Base-by-base conservation (phyloP, 2,113 vertebrate genomes). In the Atlantisia rogersi region DNA sequence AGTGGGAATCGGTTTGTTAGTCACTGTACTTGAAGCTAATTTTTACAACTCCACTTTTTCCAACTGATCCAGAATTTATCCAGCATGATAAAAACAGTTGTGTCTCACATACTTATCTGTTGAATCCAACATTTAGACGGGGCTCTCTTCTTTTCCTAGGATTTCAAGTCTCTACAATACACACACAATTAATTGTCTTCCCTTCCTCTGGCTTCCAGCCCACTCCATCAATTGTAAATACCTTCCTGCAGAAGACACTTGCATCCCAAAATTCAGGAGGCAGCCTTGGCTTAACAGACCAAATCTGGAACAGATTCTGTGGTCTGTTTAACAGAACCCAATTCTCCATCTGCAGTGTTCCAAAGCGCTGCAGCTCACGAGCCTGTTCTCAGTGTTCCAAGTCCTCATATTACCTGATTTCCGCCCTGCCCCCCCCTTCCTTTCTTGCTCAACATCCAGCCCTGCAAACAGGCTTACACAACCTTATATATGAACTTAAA, bases 221-320 rank as follows among this genome's bases (percentile, higher is more conserved):
- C 15, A 63, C 42, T 13, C 24, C 50, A 73, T 21, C 37, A 35
- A 55, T 26, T 1, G 1, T 48, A 86, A 62, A 6, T 42, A 39
- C 19, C 18, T 64, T 64, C 42, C 55, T 32, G 32, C 40, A 82
- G 52, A 48, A 82, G 18, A 65, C 25, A 42, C 4, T 20, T 39
- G 21, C 13, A 56, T 31, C 39, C 28, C 35, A 60, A 78, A 78
- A 21, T 78, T 69, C 44, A 52, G 55, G 65, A 48, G 20, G 28
- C 83, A 42, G 32, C 16, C 65, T 35, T 67, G 60, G 37, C 50
- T 14, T 18, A 74, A 74, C 21, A 82, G 31, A 70, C 25, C 5
- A 5, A 67, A 70, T 22, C 4, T 1, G 7, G 67, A 8, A 86
- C 0, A 2, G 67, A 39, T 0, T 60, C 63, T 16, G 53, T 56